phyloP scores from a whole-genome alignment of 1,140 invertebrate species.

The Eurosta solidaginis region DNA sequence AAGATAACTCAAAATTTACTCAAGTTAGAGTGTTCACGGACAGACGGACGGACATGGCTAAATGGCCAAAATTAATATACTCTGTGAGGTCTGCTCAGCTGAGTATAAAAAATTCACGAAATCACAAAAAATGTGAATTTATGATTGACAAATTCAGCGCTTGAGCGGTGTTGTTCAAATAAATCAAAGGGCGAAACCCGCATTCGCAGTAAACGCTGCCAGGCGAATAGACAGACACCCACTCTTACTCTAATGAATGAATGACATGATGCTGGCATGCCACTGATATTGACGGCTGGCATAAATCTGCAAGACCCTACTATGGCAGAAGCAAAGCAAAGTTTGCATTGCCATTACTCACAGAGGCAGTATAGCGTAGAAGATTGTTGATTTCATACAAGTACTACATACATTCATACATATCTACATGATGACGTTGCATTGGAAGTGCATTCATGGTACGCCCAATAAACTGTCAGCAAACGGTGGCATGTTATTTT shows the following conservation, averaged over 20 bases:
- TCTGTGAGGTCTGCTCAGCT: no score
- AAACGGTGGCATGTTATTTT: slow-evolving; percentile 15
- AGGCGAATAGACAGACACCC: background rate
- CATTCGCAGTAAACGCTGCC: background rate
- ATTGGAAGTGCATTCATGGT: slow-evolving; percentile 2
- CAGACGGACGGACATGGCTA: no score
- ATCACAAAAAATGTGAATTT: background rate
- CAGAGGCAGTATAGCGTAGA: background rate
- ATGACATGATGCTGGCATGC: slow-evolving; percentile 7
- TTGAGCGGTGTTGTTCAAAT: background rate
- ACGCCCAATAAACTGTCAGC: slow-evolving; percentile 24
- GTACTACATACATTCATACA: background rate
- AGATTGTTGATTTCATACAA: background rate
- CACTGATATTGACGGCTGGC: background rate
- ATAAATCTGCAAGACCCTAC: background rate
- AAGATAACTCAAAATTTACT: no score
- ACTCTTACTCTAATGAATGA: no score
- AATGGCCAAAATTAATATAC: no score
- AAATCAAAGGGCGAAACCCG: slow-evolving; percentile 5
- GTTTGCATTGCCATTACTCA: background rate
- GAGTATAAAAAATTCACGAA: background rate
- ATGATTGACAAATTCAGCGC: slow-evolving; percentile 14
- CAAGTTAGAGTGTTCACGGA: no score
- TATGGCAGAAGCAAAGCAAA: background rate
- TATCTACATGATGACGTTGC: background rate